Conservation (phyloP, 2,113 vertebrate species). For the Fregata magnificens region DNA sequence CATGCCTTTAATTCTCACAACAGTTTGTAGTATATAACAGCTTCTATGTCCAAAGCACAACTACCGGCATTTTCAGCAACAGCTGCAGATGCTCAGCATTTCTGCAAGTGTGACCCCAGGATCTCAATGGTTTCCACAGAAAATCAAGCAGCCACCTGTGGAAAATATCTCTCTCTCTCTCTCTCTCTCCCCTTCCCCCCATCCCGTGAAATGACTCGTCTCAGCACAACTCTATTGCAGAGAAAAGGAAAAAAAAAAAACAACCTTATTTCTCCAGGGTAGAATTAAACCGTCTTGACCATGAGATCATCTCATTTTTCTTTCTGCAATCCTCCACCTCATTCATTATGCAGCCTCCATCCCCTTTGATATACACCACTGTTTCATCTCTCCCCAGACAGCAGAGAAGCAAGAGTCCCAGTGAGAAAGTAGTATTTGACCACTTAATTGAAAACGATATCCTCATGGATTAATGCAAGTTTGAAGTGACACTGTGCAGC, state of each 20-base stretch:
- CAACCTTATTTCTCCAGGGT: not conserved
- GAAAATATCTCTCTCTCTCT: not conserved
- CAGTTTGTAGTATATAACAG: not conserved
- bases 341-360: not conserved
- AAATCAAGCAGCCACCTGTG: not conserved
- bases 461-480: not conserved
- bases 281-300: not conserved
- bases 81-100: not conserved
- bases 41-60: not conserved
- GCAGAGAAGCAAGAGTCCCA: not conserved
- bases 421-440: not conserved
- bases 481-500: not conserved
- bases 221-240: not conserved
- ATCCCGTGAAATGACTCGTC: not conserved
- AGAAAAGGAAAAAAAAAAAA: not conserved
- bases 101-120: not conserved
- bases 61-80: not conserved
- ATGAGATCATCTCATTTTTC: not conserved
- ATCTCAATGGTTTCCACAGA: not conserved
- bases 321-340: not conserved
- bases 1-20: not conserved
- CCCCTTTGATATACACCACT: not conserved
- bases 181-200: too few species aligned
- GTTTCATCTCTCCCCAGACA: not conserved
- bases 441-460: not conserved